Evolutionary conservation across 2,797 vertebrate species (phyloP), one percentile per base, ranked within the genome.

Genomic region (Rhinophrynus dorsalis): DNA sequence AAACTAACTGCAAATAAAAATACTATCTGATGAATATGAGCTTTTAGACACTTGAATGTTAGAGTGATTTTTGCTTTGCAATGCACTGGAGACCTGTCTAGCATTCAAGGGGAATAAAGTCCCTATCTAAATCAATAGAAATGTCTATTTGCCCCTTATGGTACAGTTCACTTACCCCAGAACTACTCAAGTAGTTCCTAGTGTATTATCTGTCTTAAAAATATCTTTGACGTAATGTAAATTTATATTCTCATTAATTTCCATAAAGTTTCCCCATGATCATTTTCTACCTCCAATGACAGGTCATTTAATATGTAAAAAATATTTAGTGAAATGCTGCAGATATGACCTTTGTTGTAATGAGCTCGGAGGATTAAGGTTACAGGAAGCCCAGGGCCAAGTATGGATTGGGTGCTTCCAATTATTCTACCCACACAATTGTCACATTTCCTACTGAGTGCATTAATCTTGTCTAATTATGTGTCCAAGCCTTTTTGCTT

Each of bases 381-480:
- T 73, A 73, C 56, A 58, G 45, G 47, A 66, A 60, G 70, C 70
- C 70, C 58, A 60, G 37, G 62, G 70, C 55, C 54, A 67, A 73
- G 55, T 73, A 73, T 73, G 67, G 70, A 73, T 73, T 73, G 32
- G 62, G 55, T 59, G 58, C 23, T 44, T 66, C 37, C 70, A 73
- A 73, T 73, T 73, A 73, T 66, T 73, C 64, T 57, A 73, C 45
- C 35, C 45, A 45, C 37, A 52, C 45, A 73, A 73, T 73, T 66
- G 63, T 66, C 62, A 60, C 62, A 52, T 73, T 73, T 58, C 55
- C 55, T 17, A 67, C 61, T 50, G 47, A 60, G 62, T 45, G 56
- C 70, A 73, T 73, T 67, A 66, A 73, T 73, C 70, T 66, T 59
- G 27, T 50, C 55, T 73, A 73, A 66, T 66, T 66, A 51, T 15